Evolutionary conservation across 2,888 invertebrate species (phyloP), one percentile per base, ranked within the genome.

Genomic region (Acronicta psi): DNA sequence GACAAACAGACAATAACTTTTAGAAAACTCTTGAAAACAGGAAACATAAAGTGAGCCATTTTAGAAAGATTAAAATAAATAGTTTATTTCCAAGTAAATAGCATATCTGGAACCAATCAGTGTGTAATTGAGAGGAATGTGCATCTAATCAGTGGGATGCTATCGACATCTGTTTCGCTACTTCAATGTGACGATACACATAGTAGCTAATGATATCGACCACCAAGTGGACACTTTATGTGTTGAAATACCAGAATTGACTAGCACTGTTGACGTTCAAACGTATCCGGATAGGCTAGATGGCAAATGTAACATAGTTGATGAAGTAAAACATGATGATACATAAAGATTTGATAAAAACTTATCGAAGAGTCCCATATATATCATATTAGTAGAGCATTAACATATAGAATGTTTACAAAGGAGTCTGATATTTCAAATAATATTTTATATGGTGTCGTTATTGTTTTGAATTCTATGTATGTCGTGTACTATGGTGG

Each of bases 81-180:
- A 40, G 44, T 60, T 36, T n/a, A 44, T 52, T 54, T 47, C 8
- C n/a, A 43, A 29, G 36, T 38, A 38, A 65, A 54, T 29, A 40
- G 50, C 37, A 58, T 57, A 53, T 60, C 62, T 72, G 65, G 36
- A 74, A 65, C 59, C 31, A 66, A 72, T 72, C 59, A 64, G 40
- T 47, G 51, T 40, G 18, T 59, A 44, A 63, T 69, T 56, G 55
- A 71, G 58, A 55, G 59, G 54, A 59, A 69, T 71, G 66, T 68
- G 69, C 61, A 60, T 59, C 50, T 54, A 63, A 73, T 70, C 60
- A 61, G 57, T 29, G 36, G 53, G 52, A 53, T 50, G 43, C 46
- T 45, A 38, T 46, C 29, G 50, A 58, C 63, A 73, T 73, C 57
- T 73, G 63, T 43, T 68, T 29, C 23, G 47, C 69, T 64, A 54